Percentiles rank a stretch among this genome's conserved stretches.
phyloP scores from a whole-genome alignment of 1,140 invertebrate genomes.

The Heterodera schachtii region DNA sequence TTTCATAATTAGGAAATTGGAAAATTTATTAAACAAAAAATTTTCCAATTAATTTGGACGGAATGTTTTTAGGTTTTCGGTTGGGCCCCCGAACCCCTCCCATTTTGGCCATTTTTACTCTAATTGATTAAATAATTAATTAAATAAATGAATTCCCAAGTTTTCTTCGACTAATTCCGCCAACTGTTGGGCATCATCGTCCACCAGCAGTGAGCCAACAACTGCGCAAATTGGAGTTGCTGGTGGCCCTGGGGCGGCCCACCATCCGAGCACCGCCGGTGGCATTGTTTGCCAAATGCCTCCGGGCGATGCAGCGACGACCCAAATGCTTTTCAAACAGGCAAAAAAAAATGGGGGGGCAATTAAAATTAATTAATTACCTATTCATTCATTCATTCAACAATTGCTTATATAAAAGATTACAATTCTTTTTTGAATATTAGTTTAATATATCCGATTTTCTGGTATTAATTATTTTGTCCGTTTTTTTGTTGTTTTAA shows the following conservation, averaged over 20 bases:
- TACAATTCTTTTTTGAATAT: no score
- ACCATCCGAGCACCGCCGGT: background rate
- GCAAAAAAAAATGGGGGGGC: background rate
- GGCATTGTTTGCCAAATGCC: background rate
- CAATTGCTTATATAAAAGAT: background rate
- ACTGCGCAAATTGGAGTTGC: background rate
- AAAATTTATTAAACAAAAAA: no score
- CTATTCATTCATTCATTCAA: background rate
- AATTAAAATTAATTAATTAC: background rate
- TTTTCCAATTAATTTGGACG: no score
- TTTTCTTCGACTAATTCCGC: slow-evolving; percentile 8
- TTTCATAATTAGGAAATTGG: no score
- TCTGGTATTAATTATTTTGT: no score
- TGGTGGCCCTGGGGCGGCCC: background rate
- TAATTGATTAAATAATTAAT: no score
- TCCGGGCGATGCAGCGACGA: background rate
- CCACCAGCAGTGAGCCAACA: background rate
- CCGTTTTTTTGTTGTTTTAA: no score
- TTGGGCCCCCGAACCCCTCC: no score
- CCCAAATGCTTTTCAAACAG: slow-evolving; percentile 14
- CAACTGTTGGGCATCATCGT: background rate
- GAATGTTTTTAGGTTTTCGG: no score
- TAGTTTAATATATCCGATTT: no score
- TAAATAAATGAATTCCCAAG: background rate
- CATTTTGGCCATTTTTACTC: no score